These are phyloP conservation scores for Lordiphosa andalusiaca DNA, from an alignment of 2,888 invertebrate genomes.

Conservation along the genomic window DNA sequence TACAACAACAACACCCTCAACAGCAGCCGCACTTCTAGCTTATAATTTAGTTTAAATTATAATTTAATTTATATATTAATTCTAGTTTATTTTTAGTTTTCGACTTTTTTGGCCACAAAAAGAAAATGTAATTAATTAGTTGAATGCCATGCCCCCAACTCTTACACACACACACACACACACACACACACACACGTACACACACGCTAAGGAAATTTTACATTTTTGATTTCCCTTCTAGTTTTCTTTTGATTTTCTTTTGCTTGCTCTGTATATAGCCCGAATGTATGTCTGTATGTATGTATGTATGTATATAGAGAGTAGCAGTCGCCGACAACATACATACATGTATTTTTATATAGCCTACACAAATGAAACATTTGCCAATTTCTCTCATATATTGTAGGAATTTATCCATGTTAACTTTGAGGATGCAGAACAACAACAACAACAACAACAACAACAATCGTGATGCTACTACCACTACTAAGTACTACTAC, in stretches of 20 bases:
- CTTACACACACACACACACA: slow-evolving; percentile 3
- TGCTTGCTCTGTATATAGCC: slow-evolving; percentile 49
- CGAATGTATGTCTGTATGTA: slow-evolving; percentile 21
- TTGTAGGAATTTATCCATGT: slow-evolving; percentile 81
- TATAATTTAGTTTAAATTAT: slow-evolving; percentile 38
- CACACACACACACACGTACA: slow-evolving; percentile 2
- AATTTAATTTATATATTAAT: slow-evolving; percentile 25
- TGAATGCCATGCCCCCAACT: slow-evolving; percentile 55
- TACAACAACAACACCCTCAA: slow-evolving; percentile 23
- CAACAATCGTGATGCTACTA: slow-evolving; percentile 33
- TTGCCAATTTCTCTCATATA: slow-evolving; percentile 60
- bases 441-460: slow-evolving; percentile 50
- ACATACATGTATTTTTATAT: slow-evolving; percentile 17
- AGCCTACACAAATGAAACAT: slow-evolving; percentile 39
- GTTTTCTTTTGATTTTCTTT: slow-evolving; percentile 26
- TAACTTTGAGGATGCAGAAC: slow-evolving; percentile 79
- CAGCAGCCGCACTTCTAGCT: slow-evolving; percentile 39
- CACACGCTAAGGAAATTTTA: slow-evolving; percentile 18
- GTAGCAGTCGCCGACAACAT: neutral
- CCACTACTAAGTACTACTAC: slow-evolving; percentile 7
- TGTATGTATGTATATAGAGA: slow-evolving; percentile 6
- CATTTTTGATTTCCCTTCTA: slow-evolving; percentile 15
- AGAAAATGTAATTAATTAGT: slow-evolving; percentile 44
- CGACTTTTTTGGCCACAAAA: slow-evolving; percentile 13
- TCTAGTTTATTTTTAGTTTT: slow-evolving; percentile 27